These are phyloP conservation scores for Zeugodacus cucurbitae DNA, from an alignment of 1,140 invertebrate species.

Conservation along the genomic window DNA sequence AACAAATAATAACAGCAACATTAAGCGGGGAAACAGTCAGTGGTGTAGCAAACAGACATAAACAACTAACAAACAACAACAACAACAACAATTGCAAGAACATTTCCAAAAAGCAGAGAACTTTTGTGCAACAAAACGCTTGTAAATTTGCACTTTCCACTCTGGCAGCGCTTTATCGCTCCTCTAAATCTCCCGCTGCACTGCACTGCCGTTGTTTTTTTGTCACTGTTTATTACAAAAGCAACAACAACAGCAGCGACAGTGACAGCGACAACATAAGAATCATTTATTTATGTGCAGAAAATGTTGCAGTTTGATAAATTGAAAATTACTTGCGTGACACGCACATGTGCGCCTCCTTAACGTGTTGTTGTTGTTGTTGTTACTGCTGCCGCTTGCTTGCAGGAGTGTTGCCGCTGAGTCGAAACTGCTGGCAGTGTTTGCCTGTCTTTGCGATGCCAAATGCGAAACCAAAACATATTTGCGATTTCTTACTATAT, in stretches of 20 bases:
- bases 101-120: no score
- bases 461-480: not conserved
- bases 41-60: not conserved
- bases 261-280: not conserved
- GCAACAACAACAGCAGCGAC: not conserved
- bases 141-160: conserved; percentile 29
- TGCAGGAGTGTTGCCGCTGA: not conserved
- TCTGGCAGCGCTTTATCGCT: not conserved
- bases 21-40: not conserved
- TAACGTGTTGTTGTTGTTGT: not conserved
- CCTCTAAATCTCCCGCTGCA: not conserved
- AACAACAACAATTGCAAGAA: conserved; percentile 10
- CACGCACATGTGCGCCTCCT: conserved; percentile 16
- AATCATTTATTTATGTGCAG: conserved; percentile 35
- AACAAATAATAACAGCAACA: conserved; percentile 9
- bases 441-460: not conserved
- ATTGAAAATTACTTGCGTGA: conserved; percentile 33
- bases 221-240: no score
- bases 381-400: no score
- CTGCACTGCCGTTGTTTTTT: not conserved
- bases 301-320: conserved; percentile 35
- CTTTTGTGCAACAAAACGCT: conserved; percentile 9
- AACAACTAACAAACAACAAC: conserved; percentile 19
- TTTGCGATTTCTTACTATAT: not conserved
- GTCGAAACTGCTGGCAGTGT: not conserved